A percentile compares a stretch with the other conserved stretches of the same genome.
These are phyloP conservation scores for Zootermopsis nevadensis DNA, from an alignment of 2,888 invertebrate genomes.

Conservation along the genomic window DNA sequence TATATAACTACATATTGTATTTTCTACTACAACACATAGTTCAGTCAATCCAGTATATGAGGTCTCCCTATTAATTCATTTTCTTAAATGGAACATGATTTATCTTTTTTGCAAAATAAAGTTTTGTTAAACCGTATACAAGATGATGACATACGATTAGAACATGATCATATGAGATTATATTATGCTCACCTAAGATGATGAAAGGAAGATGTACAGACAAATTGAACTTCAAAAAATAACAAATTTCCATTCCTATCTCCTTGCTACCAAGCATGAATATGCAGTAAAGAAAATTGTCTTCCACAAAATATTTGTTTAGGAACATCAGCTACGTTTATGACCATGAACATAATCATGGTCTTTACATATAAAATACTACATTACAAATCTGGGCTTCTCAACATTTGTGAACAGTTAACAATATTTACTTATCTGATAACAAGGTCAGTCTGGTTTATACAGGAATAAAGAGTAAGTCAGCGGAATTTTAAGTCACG, in stretches of 20 bases:
- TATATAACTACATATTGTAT: neutral
- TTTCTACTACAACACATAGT: neutral
- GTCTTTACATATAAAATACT: neutral
- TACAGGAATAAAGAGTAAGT: too few relatives aligned
- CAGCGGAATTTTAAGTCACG: too few relatives aligned
- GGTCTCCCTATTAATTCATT: too few relatives aligned
- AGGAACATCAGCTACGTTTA: neutral
- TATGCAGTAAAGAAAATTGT: neutral
- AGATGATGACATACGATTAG: neutral
- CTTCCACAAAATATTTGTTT: neutral
- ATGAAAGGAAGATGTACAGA: neutral
- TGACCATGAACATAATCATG: neutral
- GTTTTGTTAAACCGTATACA: neutral
- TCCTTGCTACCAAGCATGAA: neutral
- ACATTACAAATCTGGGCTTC: neutral
- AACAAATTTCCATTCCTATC: neutral
- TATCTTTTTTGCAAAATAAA: neutral
- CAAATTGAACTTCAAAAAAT: conserved; percentile 13
- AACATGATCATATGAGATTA: neutral
- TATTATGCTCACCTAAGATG: neutral
- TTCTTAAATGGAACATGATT: too few relatives aligned
- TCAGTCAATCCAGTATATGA: too few relatives aligned
- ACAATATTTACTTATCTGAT: neutral
- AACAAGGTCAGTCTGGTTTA: too few relatives aligned
- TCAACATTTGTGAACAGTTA: neutral